These are phyloP conservation scores for Psittacus erithacus DNA, from an alignment of 2,113 vertebrate genomes.

Conservation along the genomic window DNA sequence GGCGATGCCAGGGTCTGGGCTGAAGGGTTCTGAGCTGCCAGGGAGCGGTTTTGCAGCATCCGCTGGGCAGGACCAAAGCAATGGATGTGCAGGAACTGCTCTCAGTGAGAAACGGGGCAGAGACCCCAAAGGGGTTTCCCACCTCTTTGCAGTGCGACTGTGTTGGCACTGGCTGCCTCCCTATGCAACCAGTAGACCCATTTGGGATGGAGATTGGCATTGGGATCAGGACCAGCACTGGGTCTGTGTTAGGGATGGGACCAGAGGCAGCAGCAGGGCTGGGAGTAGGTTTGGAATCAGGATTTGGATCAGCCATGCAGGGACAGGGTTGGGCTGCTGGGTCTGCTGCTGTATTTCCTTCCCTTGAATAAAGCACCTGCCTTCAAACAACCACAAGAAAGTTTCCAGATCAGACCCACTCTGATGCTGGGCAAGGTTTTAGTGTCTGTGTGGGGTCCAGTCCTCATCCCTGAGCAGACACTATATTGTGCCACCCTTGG, in stretches of 20 bases:
- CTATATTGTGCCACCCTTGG: background rate
- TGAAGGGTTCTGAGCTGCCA: background rate
- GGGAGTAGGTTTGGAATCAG: background rate
- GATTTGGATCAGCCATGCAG: background rate
- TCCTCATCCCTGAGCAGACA: background rate
- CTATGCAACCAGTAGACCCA: fast-evolving
- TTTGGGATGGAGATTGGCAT: background rate
- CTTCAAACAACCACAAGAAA: background rate
- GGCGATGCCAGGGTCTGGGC: background rate
- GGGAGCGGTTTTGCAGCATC: background rate
- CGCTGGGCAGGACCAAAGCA: background rate
- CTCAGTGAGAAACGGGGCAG: background rate
- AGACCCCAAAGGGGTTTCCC: fast-evolving
- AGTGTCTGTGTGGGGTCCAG: background rate
- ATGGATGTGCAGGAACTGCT: background rate
- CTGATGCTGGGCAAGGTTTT: background rate
- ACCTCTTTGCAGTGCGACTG: background rate
- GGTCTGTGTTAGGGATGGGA: background rate
- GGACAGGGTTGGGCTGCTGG: background rate
- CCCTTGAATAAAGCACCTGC: background rate
- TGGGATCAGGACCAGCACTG: background rate
- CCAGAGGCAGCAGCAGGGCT: background rate
- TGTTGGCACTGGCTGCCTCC: background rate
- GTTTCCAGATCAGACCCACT: background rate
- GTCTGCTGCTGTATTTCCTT: background rate